Evolutionary conservation across 2,113 vertebrate species (phyloP), one percentile per base, ranked within the genome.

Genomic region (Charadrius vociferus): DNA sequence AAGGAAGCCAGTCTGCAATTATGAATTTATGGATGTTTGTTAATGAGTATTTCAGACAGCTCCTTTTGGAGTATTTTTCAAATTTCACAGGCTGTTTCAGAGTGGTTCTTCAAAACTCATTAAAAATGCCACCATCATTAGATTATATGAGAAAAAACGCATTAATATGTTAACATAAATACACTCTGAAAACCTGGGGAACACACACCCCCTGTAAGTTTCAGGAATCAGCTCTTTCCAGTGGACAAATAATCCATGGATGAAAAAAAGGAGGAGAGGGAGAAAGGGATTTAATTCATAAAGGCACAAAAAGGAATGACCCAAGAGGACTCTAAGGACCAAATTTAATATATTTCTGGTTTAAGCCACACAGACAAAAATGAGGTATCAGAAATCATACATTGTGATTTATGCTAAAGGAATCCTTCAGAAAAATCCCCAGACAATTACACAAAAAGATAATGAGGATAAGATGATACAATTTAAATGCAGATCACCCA

Each of bases 401-500:
- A 85, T 75, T 87, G 49, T 95, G 88, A 95, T 92, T 85, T 95
- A 95, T 92, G 86, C 83, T 91, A 95, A 95, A 96, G 80, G 83
- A 95, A 97, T 89, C 77, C 52, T 92, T 97, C 86, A 88, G 73
- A 93, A 96, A 93, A 95, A 32, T 68, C 52, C 52, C 95, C 72
- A 97, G 92, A 96, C 82, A 96, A 90, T 88, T 70, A 89, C 88
- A 91, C 68, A 79, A 75, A 97, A 95, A 95, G 91, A 91, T 97
- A 93, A 96, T 92, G 95, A 97, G 90, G 77, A 79, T 95, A 97
- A 67, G 86, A 96, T 92, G 72, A 95, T 85, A 96, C 86, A 95
- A 96, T 92, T 92, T 94, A 91, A 97, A 96, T 93, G 89, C 88
- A 91, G 88, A 97, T 97, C 92, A 96, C 88, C 82, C 88, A 94